Percentiles rank a stretch among this genome's conserved stretches.
Evolutionary conservation across 1,140 invertebrate species (phyloP).

Genomic region (Sinella curviseta): DNA sequence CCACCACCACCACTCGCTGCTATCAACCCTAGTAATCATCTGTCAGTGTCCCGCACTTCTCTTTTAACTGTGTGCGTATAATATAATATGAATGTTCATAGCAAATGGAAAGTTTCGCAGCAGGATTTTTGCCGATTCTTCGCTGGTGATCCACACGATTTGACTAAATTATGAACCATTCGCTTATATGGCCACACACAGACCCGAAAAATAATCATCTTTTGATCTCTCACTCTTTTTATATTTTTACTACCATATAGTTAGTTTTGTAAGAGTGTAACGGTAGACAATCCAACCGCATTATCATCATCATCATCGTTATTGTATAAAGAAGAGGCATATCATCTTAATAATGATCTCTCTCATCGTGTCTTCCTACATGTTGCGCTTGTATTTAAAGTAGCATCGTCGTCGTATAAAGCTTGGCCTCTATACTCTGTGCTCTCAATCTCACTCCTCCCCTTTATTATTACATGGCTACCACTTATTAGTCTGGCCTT

Average conservation of each 20-base stretch:
- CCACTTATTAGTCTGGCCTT: neutral
- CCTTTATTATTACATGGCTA: constrained; percentile 10
- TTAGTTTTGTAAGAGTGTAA: neutral
- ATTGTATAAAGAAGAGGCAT: neutral
- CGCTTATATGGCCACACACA: constrained; percentile 46
- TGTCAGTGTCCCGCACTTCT: constrained; percentile 42
- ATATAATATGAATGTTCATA: constrained; percentile 2
- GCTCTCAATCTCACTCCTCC: neutral
- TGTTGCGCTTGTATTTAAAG: neutral
- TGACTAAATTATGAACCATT: constrained; percentile 46
- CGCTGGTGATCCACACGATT: constrained; percentile 49
- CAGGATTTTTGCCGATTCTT: constrained; percentile 47
- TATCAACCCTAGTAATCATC: constrained; percentile 33
- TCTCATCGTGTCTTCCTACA: neutral
- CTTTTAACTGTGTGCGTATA: neutral
- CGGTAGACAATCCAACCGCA: neutral
- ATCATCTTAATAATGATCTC: constrained; percentile 12
- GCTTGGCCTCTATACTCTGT: too few species aligned
- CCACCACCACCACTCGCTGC: too few species aligned
- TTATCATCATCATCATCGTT: constrained; percentile 9
- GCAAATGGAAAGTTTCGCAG: constrained; percentile 47
- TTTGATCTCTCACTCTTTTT: constrained; percentile 31
- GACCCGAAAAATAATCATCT: constrained; percentile 42
- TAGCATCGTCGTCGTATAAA: neutral
- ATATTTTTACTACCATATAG: constrained; percentile 24